A percentile compares a stretch with the other conserved stretches of the same genome.
Conservation (phyloP, 30 jellyfish, hydroid and myxozoan genomes). For the Aurelia sp. region DNA sequence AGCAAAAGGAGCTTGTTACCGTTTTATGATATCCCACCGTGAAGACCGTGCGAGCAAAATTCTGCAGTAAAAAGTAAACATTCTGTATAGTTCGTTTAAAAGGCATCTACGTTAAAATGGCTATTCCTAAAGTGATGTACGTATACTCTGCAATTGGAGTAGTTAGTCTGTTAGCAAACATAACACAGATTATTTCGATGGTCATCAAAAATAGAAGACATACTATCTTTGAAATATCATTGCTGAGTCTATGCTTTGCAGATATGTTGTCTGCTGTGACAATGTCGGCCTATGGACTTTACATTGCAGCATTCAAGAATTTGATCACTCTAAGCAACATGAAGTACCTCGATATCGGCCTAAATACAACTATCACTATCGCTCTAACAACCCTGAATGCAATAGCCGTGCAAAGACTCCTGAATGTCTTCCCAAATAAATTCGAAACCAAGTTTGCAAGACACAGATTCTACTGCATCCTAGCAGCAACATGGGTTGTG, state of each 20-base stretch:
- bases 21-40: too few relatives aligned
- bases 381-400: not conserved
- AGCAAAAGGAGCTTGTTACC: too few relatives aligned
- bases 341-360: not conserved
- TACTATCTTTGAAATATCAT: not conserved
- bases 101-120: too few relatives aligned
- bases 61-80: too few relatives aligned
- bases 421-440: not conserved
- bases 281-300: not conserved
- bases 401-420: not conserved
- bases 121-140: not conserved
- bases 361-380: not conserved
- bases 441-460: not conserved
- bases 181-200: not conserved
- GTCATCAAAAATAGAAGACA: not conserved
- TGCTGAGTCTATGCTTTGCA: constrained; percentile 5
- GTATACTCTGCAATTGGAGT: not conserved
- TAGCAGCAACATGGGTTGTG: not conserved
- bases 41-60: too few relatives aligned
- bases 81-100: too few relatives aligned
- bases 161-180: not conserved
- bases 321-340: not conserved
- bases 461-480: not conserved
- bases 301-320: not conserved
- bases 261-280: not conserved